Evolutionary conservation across 2,888 invertebrate species (phyloP).

Genomic region (Podabrus alpinus): DNA sequence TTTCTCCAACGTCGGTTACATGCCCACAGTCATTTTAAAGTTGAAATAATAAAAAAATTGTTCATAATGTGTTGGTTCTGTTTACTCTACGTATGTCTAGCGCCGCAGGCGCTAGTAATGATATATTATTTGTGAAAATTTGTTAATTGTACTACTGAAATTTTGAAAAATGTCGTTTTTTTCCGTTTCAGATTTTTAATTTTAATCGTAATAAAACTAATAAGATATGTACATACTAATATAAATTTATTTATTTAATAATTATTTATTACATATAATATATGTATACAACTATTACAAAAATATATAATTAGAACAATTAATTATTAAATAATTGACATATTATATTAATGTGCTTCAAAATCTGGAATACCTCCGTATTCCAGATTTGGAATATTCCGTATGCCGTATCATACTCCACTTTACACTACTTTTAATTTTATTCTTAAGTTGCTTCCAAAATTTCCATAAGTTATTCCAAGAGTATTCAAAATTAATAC

Average conservation of each 20-base stretch:
- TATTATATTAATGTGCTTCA: background rate
- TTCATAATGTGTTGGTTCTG: too few species aligned
- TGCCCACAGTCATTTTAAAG: too few species aligned
- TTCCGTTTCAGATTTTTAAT: background rate
- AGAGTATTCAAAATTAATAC: too few species aligned
- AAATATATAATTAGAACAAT: background rate
- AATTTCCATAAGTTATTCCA: too few species aligned
- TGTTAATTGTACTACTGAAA: background rate
- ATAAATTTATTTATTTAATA: background rate
- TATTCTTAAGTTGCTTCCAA: too few species aligned
- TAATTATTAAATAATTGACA: background rate
- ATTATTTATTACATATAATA: background rate
- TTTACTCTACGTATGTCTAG: too few species aligned
- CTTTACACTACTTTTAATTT: too few species aligned
- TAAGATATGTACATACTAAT: background rate
- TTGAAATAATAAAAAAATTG: too few species aligned
- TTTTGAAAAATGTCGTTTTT: conserved; percentile 1
- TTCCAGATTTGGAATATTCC: too few species aligned
- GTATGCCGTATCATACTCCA: too few species aligned
- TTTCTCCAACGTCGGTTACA: too few species aligned
- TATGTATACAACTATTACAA: background rate
- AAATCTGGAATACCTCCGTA: background rate
- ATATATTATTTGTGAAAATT: background rate
- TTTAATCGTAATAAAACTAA: background rate
- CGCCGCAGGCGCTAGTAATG: too few species aligned